A percentile compares a stretch with the other conserved stretches of the same genome.
These are phyloP conservation scores for Troilus luridus DNA, from an alignment of 2,888 invertebrate genomes.

Conservation along the genomic window DNA sequence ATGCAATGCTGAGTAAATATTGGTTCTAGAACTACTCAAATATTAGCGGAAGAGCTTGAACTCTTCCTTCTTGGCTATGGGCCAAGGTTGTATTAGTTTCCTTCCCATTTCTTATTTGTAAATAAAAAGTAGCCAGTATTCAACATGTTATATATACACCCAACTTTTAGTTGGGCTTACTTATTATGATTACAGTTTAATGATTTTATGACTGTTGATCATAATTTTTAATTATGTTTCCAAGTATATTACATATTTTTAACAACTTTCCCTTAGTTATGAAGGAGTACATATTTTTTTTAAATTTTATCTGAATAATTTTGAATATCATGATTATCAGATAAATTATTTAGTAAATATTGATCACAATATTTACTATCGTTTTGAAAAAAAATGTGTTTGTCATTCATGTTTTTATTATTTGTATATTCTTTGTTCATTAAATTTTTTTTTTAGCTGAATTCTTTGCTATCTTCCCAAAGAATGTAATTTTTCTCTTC, in stretches of 20 bases:
- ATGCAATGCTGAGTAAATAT: neutral
- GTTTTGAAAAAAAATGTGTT: no score
- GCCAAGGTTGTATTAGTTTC: constrained; percentile 43
- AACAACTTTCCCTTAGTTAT: neutral
- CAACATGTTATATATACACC: neutral
- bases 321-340: neutral
- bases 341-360: neutral
- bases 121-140: constrained; percentile 10
- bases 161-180: neutral
- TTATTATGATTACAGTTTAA: neutral
- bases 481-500: no score
- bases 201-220: neutral
- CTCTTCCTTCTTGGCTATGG: constrained; percentile 22
- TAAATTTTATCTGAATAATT: neutral
- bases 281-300: neutral
- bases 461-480: no score
- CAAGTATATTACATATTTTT: neutral
- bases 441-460: no score
- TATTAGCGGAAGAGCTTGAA: constrained; percentile 43
- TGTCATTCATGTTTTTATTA: no score
- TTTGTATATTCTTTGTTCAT: no score
- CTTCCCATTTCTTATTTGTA: constrained; percentile 32
- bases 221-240: neutral
- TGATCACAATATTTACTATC: no score
- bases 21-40: neutral